Evolutionary conservation across 2,888 invertebrate species (phyloP), one percentile per base, ranked within the genome.

Genomic region (Gerris lacustris): DNA sequence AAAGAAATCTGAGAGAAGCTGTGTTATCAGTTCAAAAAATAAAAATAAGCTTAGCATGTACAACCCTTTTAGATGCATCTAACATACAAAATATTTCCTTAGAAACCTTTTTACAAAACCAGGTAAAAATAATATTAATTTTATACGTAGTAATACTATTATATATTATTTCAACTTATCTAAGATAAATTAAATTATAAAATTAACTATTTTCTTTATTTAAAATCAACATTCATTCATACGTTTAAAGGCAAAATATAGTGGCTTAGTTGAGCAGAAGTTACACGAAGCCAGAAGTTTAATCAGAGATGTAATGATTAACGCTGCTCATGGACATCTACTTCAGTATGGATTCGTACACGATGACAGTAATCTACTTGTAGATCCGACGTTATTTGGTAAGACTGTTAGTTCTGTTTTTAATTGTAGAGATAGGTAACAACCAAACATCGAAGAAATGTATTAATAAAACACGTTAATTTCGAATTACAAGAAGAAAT

Each of bases 241-340:
- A 18, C 9, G 44, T 68, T 78, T 79, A 47, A 76, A 84, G 86
- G 83, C 86, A 84, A 82, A 79, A 76, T 80, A 80, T 44, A 76
- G 82, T 44, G 82, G 84, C 74, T 79, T 79, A 68, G 75, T 82
- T 6, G 67, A 79, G 67, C 74, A 75, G 0, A 80, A 80, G 67
- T 77, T 87, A 4, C 76, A 77, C 0, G 81, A 83, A 31, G 86
- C 85, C 76, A 81, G 84, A 44, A 77, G 76, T 45, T 79, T 85
- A 11, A 83, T 86, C 0, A 83, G 84, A 77, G 85, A 86, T 74
- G 82, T 86, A 44, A 82, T 88, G 15, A 82, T 85, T 75, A 84
- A 88, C 68, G 88, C 92, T 0, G 93, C 93, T 77, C 85, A 90
- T 71, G 85, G 86, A 0, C 89, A 92, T 0, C 83, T 95, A 1